phyloP scores from a whole-genome alignment of 2,113 vertebrate genomes.

The Vanacampus margaritifer region DNA sequence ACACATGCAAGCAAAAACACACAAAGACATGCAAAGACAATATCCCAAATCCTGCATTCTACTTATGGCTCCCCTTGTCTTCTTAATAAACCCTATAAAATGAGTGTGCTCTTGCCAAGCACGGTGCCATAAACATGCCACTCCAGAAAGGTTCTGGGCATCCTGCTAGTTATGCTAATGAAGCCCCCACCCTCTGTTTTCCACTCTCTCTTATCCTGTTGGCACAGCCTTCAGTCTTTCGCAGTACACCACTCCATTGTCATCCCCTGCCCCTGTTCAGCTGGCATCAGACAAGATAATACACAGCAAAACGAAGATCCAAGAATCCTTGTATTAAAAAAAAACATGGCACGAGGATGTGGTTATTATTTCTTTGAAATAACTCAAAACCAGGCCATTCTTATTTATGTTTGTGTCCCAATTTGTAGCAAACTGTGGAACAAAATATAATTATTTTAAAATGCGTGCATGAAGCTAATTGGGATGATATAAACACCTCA shows the following conservation, averaged over 20 bases:
- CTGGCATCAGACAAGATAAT: constrained; percentile 70
- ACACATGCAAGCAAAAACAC: constrained; percentile 21
- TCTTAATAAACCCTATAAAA: constrained; percentile 79
- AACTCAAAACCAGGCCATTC: constrained; percentile 70
- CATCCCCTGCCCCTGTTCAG: constrained; percentile 68
- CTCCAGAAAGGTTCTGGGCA: constrained; percentile 86
- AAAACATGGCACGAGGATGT: constrained; percentile 67
- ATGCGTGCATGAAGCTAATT: constrained; percentile 38
- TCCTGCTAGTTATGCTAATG: constrained; percentile 97
- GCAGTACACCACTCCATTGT: constrained; percentile 64
- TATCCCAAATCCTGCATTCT: constrained; percentile 65
- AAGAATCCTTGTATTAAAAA: constrained; percentile 53
- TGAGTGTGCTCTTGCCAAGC: constrained; percentile 85
- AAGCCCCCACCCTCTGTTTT: constrained; percentile 75
- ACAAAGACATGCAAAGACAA: constrained; percentile 39
- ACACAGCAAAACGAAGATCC: constrained; percentile 66
- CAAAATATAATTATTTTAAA: constrained; percentile 59
- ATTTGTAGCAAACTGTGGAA: constrained; percentile 65
- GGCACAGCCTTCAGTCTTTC: constrained; percentile 69
- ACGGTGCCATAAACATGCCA: constrained; percentile 84
- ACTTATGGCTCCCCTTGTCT: constrained; percentile 73
- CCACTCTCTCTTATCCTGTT: constrained; percentile 66
- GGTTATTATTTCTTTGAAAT: constrained; percentile 69
- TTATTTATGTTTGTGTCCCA: constrained; percentile 63
- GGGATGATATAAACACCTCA: constrained; percentile 34